Conservation (phyloP, 2,797 vertebrate species). For the Anguilla anguilla region DNA sequence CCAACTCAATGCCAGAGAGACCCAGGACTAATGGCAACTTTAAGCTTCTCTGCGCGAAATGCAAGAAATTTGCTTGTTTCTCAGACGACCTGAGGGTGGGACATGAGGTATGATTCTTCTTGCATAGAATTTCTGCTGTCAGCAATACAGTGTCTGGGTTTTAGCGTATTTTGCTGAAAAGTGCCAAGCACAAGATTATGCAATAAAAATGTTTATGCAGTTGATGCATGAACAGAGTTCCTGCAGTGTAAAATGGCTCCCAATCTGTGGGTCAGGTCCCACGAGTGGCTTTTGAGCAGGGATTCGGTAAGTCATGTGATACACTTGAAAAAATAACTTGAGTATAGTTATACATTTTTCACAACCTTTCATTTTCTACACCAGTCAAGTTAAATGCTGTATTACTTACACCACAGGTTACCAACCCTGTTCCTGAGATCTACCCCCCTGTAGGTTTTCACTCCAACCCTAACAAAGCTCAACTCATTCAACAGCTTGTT, state of each 20-base stretch:
- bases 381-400: too few species aligned
- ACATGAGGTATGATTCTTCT: slow-evolving; percentile 29
- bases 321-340: not conserved
- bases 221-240: too few species aligned
- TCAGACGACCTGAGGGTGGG: slow-evolving; percentile 45
- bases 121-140: not conserved
- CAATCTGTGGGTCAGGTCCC: too few species aligned
- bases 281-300: too few species aligned
- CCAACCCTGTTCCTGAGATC: too few species aligned
- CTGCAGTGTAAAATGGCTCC: not conserved
- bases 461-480: too few species aligned
- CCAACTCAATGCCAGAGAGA: slow-evolving; percentile 20
- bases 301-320: too few species aligned
- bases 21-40: slow-evolving; percentile 33
- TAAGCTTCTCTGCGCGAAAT: slow-evolving; percentile 49
- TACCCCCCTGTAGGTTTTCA: too few species aligned
- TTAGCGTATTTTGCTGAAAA: not conserved
- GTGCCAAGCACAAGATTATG: not conserved
- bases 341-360: not conserved
- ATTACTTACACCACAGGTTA: too few species aligned
- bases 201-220: not conserved
- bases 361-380: too few species aligned
- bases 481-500: too few species aligned
- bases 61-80: slow-evolving; percentile 42
- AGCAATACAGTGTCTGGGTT: not conserved